Percentiles rank a stretch among this genome's conserved stretches.
phyloP scores from a whole-genome alignment of 2,888 invertebrate species.

The Melikaiella ostensackeni region DNA sequence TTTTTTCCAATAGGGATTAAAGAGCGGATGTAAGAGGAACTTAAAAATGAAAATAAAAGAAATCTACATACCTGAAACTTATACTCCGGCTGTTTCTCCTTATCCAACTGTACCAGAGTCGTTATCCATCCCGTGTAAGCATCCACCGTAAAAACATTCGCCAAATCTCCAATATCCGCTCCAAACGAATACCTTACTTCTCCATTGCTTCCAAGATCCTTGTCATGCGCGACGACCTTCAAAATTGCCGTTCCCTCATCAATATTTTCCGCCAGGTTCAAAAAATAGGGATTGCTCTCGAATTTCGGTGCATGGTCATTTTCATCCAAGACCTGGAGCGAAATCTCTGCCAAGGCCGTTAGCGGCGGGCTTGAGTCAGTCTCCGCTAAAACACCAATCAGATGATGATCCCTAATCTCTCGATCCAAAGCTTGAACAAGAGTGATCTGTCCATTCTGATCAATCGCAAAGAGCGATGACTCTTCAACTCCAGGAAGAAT shows the following conservation, averaged over 20 bases:
- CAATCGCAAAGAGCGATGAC: constrained; percentile 84
- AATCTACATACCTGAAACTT: constrained; percentile 80
- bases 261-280: constrained; percentile 89
- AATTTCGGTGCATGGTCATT: constrained; percentile 94
- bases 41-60: neutral
- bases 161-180: constrained; percentile 81
- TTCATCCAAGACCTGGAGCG: constrained; percentile 90
- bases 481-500: constrained; percentile 81
- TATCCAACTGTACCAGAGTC: constrained; percentile 86
- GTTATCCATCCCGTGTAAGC: constrained; percentile 93
- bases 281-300: constrained; percentile 89
- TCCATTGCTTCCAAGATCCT: constrained; percentile 89
- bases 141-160: constrained; percentile 90
- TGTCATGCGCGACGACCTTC: constrained; percentile 85
- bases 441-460: constrained; percentile 86
- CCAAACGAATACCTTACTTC: constrained; percentile 90
- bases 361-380: constrained; percentile 86
- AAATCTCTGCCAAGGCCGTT: constrained; percentile 84
- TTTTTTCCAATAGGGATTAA: too few relatives aligned
- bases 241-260: constrained; percentile 87
- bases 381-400: constrained; percentile 85
- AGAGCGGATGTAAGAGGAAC: neutral
- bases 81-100: constrained; percentile 87
- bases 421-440: constrained; percentile 87
- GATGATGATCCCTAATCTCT: constrained; percentile 84